Base-by-base conservation (phyloP, 2,113 vertebrate species). In the Candoia aspera region DNA sequence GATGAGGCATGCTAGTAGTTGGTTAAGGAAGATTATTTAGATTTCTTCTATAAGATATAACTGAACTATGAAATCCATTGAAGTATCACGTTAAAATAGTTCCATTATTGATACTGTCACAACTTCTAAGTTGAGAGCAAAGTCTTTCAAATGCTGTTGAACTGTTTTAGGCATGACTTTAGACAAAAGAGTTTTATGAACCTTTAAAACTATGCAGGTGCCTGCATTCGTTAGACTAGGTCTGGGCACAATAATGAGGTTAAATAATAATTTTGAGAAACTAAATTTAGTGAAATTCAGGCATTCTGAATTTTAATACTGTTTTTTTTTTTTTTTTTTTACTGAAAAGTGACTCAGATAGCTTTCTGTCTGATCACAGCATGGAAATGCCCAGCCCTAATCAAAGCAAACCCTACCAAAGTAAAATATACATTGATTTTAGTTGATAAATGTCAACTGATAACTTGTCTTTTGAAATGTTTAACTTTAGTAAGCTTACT, bases 381-480 rank as follows among this genome's bases (percentile, higher is more conserved):
- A 93, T 97, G 95, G 46, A 93, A 96, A 90, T 97, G 98, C 98
- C 98, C 98, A 98, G 97, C 97, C 97, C 98, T 98, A 98, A 97
- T 98, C 98, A 97, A 96, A 93, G 88, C 95, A 96, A 97, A 94
- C 87, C 93, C 93, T 97, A 97, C 93, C 95, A 96, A 92, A 97
- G 94, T 97, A 96, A 97, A 96, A 95, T 97, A 96, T 98, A 97
- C 94, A 96, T 96, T 97, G 95, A 98, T 97, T 98, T 97, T 98
- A 98, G 98, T 97, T 98, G 98, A 97, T 98, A 98, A 98, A 98
- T 98, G 98, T 98, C 98, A 98, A 97, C 98, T 98, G 97, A 97
- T 98, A 96, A 98, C 96, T 97, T 98, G 97, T 98, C 96, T 97
- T 97, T 97, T 98, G 97, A 97, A 97, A 97, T 98, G 98, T 98